Conservation (phyloP, 2,797 vertebrate species). For the Buphagus erythrorhynchus region DNA sequence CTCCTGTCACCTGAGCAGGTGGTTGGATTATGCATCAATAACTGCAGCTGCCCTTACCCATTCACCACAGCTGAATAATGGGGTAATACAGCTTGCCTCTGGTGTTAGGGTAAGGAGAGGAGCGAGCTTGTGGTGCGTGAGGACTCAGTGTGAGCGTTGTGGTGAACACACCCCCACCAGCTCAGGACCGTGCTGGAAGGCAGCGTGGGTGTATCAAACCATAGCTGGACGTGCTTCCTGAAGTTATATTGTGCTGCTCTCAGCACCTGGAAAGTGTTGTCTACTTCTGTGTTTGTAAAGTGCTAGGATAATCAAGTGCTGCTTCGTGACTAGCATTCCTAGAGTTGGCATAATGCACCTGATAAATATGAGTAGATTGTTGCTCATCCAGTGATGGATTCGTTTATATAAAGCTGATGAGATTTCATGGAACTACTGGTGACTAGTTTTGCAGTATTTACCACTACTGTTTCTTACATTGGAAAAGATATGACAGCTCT, state of each 20-base stretch:
- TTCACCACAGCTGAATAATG: background rate
- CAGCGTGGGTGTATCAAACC: background rate
- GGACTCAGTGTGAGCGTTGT: background rate
- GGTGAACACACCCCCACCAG: background rate
- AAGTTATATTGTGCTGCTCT: background rate
- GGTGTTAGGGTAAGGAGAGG: background rate
- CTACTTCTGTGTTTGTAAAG: background rate
- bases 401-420: background rate
- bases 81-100: background rate
- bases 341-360: background rate
- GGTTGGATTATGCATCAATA: background rate
- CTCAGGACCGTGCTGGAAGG: background rate
- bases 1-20: background rate
- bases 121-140: rapidly evolving
- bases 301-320: background rate
- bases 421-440: background rate
- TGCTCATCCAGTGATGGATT: background rate
- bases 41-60: background rate
- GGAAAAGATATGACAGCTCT: background rate
- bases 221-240: rapidly evolving
- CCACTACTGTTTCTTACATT: background rate
- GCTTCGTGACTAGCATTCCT: background rate
- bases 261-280: background rate
- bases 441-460: background rate
- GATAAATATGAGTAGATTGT: background rate